Evolutionary conservation across 2,888 invertebrate genomes (phyloP).

Genomic region (Chalcis sispes): DNA sequence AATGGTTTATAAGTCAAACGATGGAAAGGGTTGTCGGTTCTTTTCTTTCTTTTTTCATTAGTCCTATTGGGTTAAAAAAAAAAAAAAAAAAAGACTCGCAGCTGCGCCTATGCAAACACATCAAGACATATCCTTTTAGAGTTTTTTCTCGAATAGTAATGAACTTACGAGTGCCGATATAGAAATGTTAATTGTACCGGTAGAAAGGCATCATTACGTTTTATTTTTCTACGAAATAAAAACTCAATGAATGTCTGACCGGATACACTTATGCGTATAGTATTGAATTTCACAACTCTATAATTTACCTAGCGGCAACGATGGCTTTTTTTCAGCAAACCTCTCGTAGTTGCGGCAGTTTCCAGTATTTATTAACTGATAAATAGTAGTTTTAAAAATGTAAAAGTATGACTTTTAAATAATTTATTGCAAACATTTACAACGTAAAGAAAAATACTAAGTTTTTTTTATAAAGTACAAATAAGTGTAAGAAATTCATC

Average conservation of each 20-base stretch:
- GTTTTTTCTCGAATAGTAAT: constrained; percentile 5
- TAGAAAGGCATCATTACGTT: constrained; percentile 34
- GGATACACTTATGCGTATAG: constrained; percentile 24
- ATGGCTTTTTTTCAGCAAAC: constrained; percentile 1
- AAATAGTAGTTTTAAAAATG: constrained; percentile 3
- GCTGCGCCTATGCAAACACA: constrained; percentile 29
- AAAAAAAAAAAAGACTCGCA: constrained; percentile 10
- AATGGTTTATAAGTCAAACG: constrained; percentile 4
- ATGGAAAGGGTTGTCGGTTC: background rate
- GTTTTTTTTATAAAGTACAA: no score
- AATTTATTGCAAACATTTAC: no score
- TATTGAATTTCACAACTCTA: constrained; percentile 43
- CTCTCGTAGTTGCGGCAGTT: background rate
- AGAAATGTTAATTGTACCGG: constrained; percentile 35
- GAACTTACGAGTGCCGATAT: constrained; percentile 7
- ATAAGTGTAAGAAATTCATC: no score
- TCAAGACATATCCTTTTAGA: background rate
- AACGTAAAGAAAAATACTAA: no score
- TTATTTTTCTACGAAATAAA: constrained; percentile 40
- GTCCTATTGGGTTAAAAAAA: background rate
- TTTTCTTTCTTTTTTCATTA: no score
- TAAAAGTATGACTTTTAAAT: background rate
- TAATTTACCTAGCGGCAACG: constrained; percentile 34
- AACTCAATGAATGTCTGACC: constrained; percentile 22
- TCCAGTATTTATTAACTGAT: background rate